Base-by-base conservation (phyloP, 2,888 invertebrate species). In the Odontocolon sp. region DNA sequence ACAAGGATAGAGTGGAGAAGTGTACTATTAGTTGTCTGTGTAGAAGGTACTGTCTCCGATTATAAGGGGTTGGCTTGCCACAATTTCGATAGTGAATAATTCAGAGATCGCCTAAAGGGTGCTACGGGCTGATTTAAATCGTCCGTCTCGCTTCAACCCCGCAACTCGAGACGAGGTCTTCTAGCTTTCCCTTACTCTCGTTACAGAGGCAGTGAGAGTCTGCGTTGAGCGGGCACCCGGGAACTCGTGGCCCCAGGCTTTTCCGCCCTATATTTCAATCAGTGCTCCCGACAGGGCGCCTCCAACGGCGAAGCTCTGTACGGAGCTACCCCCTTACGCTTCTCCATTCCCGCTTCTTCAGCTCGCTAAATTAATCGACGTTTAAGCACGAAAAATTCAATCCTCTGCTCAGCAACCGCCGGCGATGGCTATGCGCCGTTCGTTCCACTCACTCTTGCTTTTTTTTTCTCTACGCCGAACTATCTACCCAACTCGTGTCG, bases 261-360 rank as follows among this genome's bases (percentile, higher is more conserved):
- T 86, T 83, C 87, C 85, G 85, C 87, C 85, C 87, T 85, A 88
- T 87, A 88, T 89, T 89, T 88, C 88, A 89, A 89, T 89, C 88
- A 88, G 85, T 87, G 86, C 83, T 87, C 82, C 85, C 86, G 87
- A 87, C 87, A 87, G 87, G 82, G 83, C 80, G 77, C 77, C 84
- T 82, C 72, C 78, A 67, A 61, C 74, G 77, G 23, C 72, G 57
- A 66, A 63, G 42, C 31, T 52, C 54, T 31, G 6, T 18, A n/a
- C 47, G 38, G 38, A 47, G 45, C 57, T 36, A 36, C 33, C n/a
- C 31, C 31, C 28, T 18, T 5, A 28, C 57, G 28, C 61, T 61
- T 33, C 31, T 28, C 40, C 42, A 1, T 42, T 59, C 47, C 57
- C 68, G 40, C 45, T 45, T 59, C 33, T 76, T 72, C 81, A 76